Conservation (phyloP, 1,140 invertebrate species). For the Ephestia elutella region DNA sequence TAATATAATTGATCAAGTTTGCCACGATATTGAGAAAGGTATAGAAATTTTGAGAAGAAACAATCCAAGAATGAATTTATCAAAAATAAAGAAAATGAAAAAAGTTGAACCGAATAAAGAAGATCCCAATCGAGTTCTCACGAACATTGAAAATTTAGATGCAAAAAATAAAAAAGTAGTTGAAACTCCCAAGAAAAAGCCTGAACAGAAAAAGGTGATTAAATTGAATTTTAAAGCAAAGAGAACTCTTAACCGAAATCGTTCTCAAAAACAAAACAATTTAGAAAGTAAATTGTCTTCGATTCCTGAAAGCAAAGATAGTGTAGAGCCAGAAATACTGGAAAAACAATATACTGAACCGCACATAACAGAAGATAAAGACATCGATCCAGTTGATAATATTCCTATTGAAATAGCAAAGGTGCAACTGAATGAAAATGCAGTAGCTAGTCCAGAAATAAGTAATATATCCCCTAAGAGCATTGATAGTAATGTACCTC, state of each 20-base stretch:
- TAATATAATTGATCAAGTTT: conserved; percentile 48
- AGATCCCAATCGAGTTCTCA: neutral
- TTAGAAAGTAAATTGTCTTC: conserved; percentile 27
- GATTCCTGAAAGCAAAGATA: conserved; percentile 21
- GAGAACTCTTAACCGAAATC: conserved; percentile 12
- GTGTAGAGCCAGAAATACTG: neutral
- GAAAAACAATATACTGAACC: neutral
- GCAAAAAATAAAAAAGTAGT: neutral
- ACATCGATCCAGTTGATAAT: neutral
- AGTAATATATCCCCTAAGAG: conserved; percentile 1
- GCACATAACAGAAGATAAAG: conserved; percentile 6
- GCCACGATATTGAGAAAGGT: conserved; percentile 40
- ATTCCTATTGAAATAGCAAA: neutral
- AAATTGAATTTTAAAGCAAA: conserved; percentile 27
- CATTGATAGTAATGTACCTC: conserved; percentile 19
- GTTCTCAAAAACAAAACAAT: conserved; percentile 19
- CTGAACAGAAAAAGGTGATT: conserved; percentile 12
- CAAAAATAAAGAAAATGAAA: conserved; percentile 7
- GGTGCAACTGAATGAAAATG: neutral
- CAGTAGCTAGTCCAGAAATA: neutral
- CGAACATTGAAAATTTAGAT: conserved; percentile 6
- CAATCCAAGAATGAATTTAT: neutral
- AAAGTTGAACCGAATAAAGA: conserved; percentile 1
- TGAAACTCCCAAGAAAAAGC: neutral
- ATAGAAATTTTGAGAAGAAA: conserved; percentile 25